These are phyloP conservation scores for Brachypalpus laphriformis DNA, from an alignment of 2,888 invertebrate genomes.

Conservation along the genomic window DNA sequence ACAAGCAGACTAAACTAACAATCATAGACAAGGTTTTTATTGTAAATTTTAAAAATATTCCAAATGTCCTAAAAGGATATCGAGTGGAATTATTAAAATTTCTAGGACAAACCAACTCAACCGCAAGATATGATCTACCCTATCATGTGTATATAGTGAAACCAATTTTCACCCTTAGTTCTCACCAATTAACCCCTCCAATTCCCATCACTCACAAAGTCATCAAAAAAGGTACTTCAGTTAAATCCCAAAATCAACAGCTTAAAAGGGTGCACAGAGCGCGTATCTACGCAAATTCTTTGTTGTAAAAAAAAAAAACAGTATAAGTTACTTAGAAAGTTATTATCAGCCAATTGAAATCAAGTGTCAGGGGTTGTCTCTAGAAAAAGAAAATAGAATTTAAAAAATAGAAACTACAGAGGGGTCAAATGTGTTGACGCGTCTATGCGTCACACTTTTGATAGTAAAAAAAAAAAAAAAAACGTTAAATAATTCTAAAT, in stretches of 20 bases:
- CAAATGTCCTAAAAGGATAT: too few relatives aligned
- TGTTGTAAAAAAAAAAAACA: not conserved
- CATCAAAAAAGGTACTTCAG: not conserved
- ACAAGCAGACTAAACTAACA: too few relatives aligned
- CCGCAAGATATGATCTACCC: not conserved
- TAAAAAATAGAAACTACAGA: not conserved
- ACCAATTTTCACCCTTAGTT: not conserved
- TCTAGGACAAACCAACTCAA: not conserved
- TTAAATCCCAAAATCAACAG: not conserved
- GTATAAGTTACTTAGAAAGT: slow-evolving; percentile 49
- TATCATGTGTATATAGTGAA: not conserved
- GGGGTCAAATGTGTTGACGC: slow-evolving; percentile 17
- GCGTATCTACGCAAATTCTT: not conserved
- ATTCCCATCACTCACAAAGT: not conserved
- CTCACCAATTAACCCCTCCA: not conserved
- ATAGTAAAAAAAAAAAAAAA: not conserved
- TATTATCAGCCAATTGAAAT: slow-evolving; percentile 54
- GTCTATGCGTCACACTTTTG: not conserved
- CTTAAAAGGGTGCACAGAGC: not conserved
- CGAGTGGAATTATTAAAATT: too few relatives aligned
- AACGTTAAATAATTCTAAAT: too few relatives aligned
- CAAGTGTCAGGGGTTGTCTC: slow-evolving; percentile 30
- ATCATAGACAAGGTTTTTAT: too few relatives aligned
- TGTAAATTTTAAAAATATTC: too few relatives aligned
- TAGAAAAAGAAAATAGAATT: not conserved